phyloP scores from a whole-genome alignment of 30 jellyfish, hydroid and myxozoan species.

The Chrysaora quinquecirrha region DNA sequence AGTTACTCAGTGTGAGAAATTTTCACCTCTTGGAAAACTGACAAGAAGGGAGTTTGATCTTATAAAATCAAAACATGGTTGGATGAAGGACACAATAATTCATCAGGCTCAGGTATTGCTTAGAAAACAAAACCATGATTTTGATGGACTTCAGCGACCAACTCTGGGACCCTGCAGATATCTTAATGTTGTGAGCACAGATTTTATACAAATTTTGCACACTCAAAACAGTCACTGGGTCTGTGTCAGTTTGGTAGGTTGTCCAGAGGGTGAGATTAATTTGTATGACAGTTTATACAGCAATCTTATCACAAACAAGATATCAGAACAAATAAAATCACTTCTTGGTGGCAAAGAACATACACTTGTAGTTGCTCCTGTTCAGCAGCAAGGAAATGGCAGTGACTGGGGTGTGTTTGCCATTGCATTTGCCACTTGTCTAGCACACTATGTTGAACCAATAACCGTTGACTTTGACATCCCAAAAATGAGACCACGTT shows the following conservation, averaged over 20 bases:
- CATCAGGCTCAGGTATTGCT: constrained; percentile 8
- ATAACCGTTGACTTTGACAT: constrained; percentile 12
- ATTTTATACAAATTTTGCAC: constrained; percentile 22
- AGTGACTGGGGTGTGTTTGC: constrained; percentile 65
- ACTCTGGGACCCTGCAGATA: neutral
- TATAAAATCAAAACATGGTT: neutral
- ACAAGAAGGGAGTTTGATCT: neutral
- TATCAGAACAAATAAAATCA: neutral
- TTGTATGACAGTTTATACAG: constrained; percentile 40
- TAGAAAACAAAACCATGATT: neutral
- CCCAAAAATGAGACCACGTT: constrained; percentile 31
- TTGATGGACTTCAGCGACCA: neutral
- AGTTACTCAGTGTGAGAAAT: neutral
- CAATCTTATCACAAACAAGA: neutral
- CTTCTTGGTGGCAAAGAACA: neutral
- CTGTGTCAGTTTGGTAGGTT: constrained; percentile 22
- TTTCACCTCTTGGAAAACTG: neutral
- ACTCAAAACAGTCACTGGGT: constrained; percentile 35
- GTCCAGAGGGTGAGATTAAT: neutral
- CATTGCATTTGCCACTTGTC: constrained; percentile 50
- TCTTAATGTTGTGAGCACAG: neutral
- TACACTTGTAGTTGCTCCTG: constrained; percentile 1
- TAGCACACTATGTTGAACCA: constrained; percentile 17
- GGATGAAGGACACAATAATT: neutral
- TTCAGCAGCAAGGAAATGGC: constrained; percentile 45